phyloP scores from a whole-genome alignment of 2,113 vertebrate species.

The Petrocephalus zakoni region DNA sequence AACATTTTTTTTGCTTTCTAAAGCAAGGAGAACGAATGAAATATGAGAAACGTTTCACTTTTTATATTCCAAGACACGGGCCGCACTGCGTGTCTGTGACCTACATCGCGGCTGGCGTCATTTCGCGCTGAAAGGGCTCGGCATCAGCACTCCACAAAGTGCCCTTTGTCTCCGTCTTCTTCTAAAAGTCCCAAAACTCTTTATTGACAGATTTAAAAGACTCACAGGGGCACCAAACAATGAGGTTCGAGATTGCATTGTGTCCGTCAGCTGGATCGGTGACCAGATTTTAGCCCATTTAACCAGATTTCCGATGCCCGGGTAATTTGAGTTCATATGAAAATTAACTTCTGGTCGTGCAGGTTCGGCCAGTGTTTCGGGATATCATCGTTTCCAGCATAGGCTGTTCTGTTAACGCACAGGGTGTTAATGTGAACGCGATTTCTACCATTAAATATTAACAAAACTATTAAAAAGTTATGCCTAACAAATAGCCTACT shows the following conservation, averaged over 20 bases:
- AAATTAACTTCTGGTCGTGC: background rate
- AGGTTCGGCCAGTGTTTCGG: background rate
- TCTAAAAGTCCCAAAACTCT: background rate
- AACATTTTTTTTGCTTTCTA: background rate
- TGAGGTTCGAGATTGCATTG: background rate
- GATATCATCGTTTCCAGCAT: too few relatives aligned
- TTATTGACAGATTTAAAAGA: background rate
- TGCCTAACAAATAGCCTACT: too few relatives aligned
- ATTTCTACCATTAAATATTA: too few relatives aligned
- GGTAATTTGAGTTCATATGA: background rate
- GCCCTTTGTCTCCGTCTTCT: background rate
- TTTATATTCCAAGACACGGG: background rate
- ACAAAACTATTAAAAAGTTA: too few relatives aligned
- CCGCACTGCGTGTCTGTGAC: background rate
- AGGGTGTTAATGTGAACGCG: too few relatives aligned
- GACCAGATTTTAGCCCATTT: background rate
- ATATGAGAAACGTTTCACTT: background rate
- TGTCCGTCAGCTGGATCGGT: background rate
- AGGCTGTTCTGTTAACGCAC: too few relatives aligned
- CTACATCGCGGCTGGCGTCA: background rate
- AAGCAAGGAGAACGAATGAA: background rate
- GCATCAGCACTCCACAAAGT: background rate
- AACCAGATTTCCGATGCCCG: background rate
- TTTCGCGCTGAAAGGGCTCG: background rate
- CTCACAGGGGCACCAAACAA: background rate